Conservation (phyloP, 2,888 invertebrate species). For the Protonemura montana region DNA sequence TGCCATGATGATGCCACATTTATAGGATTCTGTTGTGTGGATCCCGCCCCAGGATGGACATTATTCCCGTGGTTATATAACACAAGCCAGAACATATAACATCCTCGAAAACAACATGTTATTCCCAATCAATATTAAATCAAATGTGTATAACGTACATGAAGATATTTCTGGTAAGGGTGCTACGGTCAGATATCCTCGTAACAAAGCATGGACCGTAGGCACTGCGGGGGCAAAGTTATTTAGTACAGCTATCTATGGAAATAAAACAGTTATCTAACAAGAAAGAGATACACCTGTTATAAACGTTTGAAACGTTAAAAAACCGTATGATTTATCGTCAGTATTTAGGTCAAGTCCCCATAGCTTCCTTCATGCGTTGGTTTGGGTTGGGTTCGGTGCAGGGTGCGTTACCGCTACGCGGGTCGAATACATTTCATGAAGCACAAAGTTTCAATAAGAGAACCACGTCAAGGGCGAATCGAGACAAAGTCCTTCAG, state of each 20-base stretch:
- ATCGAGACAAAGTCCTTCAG: neutral
- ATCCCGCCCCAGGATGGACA: too few species aligned
- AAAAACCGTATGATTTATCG: neutral
- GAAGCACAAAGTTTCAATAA: neutral
- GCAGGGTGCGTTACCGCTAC: neutral
- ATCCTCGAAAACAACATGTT: neutral
- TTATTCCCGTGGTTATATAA: too few species aligned
- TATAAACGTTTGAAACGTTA: slow-evolving; percentile 1
- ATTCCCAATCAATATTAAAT: neutral
- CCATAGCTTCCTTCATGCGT: neutral
- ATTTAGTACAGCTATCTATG: too few species aligned
- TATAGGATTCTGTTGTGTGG: too few species aligned
- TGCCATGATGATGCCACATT: too few species aligned
- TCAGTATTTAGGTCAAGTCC: slow-evolving; percentile 17
- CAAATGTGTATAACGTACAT: neutral
- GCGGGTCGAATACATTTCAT: neutral
- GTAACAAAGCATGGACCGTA: neutral
- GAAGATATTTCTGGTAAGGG: neutral
- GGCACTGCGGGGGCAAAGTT: too few species aligned
- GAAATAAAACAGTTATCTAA: neutral
- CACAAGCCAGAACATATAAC: neutral
- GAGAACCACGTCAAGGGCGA: slow-evolving; percentile 19
- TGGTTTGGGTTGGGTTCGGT: neutral
- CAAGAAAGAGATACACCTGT: slow-evolving; percentile 10
- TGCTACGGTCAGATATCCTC: neutral